Conservation (phyloP, 2,888 invertebrate species). For the Himalopsyche tibetana region DNA sequence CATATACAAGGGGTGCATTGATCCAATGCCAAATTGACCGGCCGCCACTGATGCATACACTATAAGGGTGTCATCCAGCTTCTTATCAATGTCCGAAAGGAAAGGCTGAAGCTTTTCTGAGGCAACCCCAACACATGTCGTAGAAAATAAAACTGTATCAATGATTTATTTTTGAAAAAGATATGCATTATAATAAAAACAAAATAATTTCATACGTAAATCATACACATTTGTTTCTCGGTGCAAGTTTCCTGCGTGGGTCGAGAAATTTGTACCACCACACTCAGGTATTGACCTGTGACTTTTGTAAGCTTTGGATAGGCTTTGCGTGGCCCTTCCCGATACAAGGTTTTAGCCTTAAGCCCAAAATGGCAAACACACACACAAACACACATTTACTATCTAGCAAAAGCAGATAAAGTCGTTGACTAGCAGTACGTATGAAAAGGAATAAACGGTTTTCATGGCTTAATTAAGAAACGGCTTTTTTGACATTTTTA, state of each 20-base stretch:
- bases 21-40: too few relatives aligned
- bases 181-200: too few relatives aligned
- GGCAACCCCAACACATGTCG: too few relatives aligned
- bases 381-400: slow-evolving; percentile 56
- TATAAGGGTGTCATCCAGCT: too few relatives aligned
- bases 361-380: slow-evolving; percentile 53
- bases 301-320: slow-evolving; percentile 52
- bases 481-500: too few relatives aligned
- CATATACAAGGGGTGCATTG: too few relatives aligned
- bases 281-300: slow-evolving; percentile 55
- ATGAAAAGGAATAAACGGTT: background rate
- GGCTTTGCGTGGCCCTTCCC: slow-evolving; percentile 52
- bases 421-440: slow-evolving; percentile 44
- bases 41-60: too few relatives aligned
- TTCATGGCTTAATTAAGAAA: background rate
- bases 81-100: too few relatives aligned
- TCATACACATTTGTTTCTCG: background rate
- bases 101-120: too few relatives aligned
- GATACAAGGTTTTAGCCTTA: slow-evolving; percentile 64
- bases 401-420: slow-evolving; percentile 56
- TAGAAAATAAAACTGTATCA: too few relatives aligned
- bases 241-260: background rate
- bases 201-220: background rate
- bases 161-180: too few relatives aligned
- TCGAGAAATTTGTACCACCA: background rate